Conservation (phyloP, 1,140 invertebrate genomes). For the Bombus ignitus region DNA sequence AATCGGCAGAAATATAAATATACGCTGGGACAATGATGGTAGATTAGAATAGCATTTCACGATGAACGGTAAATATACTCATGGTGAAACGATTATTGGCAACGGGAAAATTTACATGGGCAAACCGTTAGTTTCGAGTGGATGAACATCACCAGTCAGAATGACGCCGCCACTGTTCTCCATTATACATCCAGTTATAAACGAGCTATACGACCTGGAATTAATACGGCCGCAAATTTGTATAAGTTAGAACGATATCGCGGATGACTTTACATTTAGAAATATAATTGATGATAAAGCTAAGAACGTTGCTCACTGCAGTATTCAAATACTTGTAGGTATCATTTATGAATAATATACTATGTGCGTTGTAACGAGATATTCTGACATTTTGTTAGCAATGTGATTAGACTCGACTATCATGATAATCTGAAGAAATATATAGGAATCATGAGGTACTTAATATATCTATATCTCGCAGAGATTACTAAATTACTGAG, state of each 20-base stretch:
- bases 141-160: slow-evolving; percentile 40
- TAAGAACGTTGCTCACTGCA: not conserved
- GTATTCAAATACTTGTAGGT: too few relatives aligned
- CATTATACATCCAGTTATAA: slow-evolving; percentile 24
- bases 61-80: slow-evolving; percentile 7
- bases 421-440: not conserved
- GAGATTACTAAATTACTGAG: not conserved
- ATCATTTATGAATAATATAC: too few relatives aligned
- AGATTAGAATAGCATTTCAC: not conserved
- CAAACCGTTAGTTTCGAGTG: slow-evolving; percentile 38
- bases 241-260: slow-evolving; percentile 29
- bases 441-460: not conserved
- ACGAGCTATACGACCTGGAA: slow-evolving; percentile 37
- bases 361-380: too few relatives aligned
- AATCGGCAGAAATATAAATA: not conserved
- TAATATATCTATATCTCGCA: not conserved
- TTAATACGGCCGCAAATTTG: slow-evolving; percentile 50
- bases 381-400: too few relatives aligned
- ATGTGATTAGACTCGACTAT: too few relatives aligned
- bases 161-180: slow-evolving; percentile 32
- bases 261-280: slow-evolving; percentile 15
- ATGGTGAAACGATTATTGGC: slow-evolving; percentile 23
- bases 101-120: slow-evolving; percentile 33
- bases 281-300: slow-evolving; percentile 36
- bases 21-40: not conserved